A percentile compares a stretch with the other conserved stretches of the same genome.
phyloP scores from a whole-genome alignment of 2,888 invertebrate genomes.

The Trachelus stipa region DNA sequence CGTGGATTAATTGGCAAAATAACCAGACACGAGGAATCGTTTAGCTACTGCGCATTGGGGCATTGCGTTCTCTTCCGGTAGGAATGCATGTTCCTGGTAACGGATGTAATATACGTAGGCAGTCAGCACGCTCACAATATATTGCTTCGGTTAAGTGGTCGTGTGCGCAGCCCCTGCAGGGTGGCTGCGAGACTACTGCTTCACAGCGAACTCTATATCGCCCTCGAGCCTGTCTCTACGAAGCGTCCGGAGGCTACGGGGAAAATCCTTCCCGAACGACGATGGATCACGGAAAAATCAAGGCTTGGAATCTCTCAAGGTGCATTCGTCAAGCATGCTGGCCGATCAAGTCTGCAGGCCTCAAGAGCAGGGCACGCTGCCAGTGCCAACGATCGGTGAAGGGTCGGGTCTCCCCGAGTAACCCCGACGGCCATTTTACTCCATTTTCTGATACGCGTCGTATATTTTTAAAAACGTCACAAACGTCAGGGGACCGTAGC shows the following conservation, averaged over 20 bases:
- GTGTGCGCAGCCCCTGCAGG: constrained; percentile 23
- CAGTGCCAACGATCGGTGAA: too few species aligned
- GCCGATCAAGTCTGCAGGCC: too few species aligned
- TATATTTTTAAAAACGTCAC: constrained; percentile 36
- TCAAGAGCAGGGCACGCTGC: too few species aligned
- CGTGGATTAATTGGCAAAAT: constrained; percentile 60
- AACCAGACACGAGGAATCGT: constrained; percentile 61
- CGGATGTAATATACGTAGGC: constrained; percentile 60
- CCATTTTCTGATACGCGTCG: neutral
- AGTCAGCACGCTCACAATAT: constrained; percentile 60
- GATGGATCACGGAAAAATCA: neutral
- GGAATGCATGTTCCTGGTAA: constrained; percentile 43
- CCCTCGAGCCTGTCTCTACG: too few species aligned
- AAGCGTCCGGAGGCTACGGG: too few species aligned
- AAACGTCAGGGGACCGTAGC: constrained; percentile 33
- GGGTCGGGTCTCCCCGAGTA: too few species aligned
- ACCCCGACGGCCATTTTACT: too few species aligned
- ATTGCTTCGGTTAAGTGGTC: constrained; percentile 56
- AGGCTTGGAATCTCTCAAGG: neutral
- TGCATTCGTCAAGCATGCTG: too few species aligned
- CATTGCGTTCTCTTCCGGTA: constrained; percentile 43
- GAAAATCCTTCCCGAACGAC: neutral
- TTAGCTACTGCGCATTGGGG: constrained; percentile 49
- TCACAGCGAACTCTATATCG: too few species aligned
- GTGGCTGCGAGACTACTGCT: constrained; percentile 4